These are phyloP conservation scores for Ariolimax columbianus DNA, from an alignment of 2,888 invertebrate species.

Conservation along the genomic window DNA sequence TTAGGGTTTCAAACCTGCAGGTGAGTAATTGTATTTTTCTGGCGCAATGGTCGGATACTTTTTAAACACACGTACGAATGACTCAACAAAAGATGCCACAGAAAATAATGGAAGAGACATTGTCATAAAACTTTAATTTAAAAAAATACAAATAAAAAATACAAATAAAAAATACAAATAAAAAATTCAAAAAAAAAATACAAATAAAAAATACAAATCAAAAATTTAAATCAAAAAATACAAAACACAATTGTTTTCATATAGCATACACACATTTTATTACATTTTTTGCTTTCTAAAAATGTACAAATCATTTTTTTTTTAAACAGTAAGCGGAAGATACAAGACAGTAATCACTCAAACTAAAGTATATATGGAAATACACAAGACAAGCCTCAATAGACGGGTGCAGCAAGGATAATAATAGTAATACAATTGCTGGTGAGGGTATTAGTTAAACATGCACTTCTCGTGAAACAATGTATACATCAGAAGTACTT, in stretches of 20 bases:
- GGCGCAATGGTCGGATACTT: no score
- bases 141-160: not conserved
- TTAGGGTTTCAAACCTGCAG: no score
- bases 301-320: conserved; percentile 2
- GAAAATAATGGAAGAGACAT: no score
- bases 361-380: not conserved
- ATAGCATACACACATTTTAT: conserved; percentile 10
- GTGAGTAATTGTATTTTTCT: no score
- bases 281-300: conserved; percentile 24
- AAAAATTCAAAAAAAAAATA: no score
- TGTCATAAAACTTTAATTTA: no score
- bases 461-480: not conserved
- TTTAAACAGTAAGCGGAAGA: not conserved
- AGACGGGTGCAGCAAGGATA: not conserved
- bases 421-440: not conserved
- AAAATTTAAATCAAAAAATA: no score
- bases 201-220: no score
- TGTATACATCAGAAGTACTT: no score
- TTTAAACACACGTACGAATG: no score
- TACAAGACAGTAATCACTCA: not conserved
- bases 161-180: not conserved
- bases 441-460: not conserved
- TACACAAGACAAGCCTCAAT: not conserved
- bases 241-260: not conserved
- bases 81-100: no score